Evolutionary conservation across 2,888 invertebrate genomes (phyloP), one percentile per base, ranked within the genome.

Genomic region (Drosophila lutescens): DNA sequence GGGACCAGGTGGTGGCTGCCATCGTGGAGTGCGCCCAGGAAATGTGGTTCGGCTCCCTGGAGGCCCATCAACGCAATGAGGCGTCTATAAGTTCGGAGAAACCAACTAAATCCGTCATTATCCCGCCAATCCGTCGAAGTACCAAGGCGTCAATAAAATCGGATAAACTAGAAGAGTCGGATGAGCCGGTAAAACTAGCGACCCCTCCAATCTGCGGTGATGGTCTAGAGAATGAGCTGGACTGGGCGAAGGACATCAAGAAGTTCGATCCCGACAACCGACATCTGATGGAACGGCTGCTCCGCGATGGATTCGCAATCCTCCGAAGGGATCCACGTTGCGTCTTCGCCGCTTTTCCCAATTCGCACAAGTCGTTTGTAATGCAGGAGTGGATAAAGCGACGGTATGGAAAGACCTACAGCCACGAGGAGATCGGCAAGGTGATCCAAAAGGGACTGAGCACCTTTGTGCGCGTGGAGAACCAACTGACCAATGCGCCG

Each of bases 321-420:
- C 63, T 88, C 53, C 55, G 60, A 6, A 65, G 73, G 40, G 78
- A 88, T 72, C 77, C 76, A 6, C 86, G 88, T 30, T 86, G 70
- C 65, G 86, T 89, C 1, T 57, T 80, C 7, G 88, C 82, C 13
- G 44, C 80, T 6, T 53, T 89, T 12, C 88, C 88, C 6, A 57
- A 86, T 36, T 74, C 77, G 0, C 73, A 88, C 53, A 77, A 79
- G 41, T 49, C 74, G 8, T 74, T 76, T 6, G 44, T 79, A 10
- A 47, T 89, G 23, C 63, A 58, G 7, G 79, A 78, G 49, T 89
- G 82, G 79, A 62, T 81, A 0, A 69, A 68, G 26, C 63, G 71
- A 2, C 78, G 88, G 2, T 87, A 75, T 44, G 84, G 86, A 1
- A 65, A 76, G 26, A 17, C 50, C 0, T 82, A 78, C 38, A 69